Evolutionary conservation across 1,140 invertebrate species (phyloP).

Genomic region (Solenopsis fugax): DNA sequence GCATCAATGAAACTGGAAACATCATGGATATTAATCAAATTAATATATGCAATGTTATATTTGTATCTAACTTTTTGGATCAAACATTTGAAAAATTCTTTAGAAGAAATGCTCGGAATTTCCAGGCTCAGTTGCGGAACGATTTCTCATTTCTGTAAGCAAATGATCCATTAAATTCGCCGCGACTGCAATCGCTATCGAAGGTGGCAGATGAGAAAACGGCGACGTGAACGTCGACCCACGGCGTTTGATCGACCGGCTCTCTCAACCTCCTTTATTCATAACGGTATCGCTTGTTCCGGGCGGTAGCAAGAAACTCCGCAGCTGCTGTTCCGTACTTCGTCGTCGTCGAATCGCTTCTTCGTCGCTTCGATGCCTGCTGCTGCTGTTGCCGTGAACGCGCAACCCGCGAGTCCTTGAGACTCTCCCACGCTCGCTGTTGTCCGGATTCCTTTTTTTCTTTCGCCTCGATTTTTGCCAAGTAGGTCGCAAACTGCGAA

Average conservation of each 20-base stretch:
- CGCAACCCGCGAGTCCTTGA: slow-evolving; percentile 46
- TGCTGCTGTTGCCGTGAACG: background rate
- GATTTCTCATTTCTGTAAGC: background rate
- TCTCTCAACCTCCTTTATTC: slow-evolving; percentile 57
- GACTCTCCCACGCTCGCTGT: slow-evolving; percentile 45
- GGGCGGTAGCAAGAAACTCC: slow-evolving; percentile 47
- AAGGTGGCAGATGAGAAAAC: background rate
- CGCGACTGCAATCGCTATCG: background rate
- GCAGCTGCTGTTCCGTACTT: slow-evolving; percentile 42
- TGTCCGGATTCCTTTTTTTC: slow-evolving; percentile 35
- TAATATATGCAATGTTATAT: background rate
- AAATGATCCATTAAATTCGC: background rate
- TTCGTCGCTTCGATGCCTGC: background rate
- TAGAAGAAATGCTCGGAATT: background rate
- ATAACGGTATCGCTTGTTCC: slow-evolving; percentile 62
- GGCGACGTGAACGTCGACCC: slow-evolving; percentile 15
- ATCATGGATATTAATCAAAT: background rate
- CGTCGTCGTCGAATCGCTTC: slow-evolving; percentile 27
- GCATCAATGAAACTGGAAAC: background rate
- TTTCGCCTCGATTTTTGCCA: slow-evolving; percentile 24
- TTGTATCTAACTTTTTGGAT: background rate
- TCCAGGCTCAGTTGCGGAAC: background rate
- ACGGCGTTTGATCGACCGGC: slow-evolving; percentile 33
- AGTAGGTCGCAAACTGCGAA: slow-evolving; percentile 29
- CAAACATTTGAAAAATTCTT: background rate